phyloP scores from a whole-genome alignment of 1,140 invertebrate species.

The Lordiphosa collinella region DNA sequence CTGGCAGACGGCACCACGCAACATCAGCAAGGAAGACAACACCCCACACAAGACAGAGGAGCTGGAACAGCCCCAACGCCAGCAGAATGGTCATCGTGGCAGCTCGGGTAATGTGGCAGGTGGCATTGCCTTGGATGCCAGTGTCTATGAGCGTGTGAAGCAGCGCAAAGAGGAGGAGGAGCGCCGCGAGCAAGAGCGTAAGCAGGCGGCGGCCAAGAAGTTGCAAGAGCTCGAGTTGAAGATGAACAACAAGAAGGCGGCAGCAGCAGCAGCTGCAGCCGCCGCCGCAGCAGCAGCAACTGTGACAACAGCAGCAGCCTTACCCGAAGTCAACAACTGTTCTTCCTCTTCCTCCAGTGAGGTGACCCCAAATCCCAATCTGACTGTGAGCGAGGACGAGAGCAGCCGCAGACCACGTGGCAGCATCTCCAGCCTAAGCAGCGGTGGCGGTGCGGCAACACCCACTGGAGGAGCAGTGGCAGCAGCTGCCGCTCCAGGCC shows the following conservation, averaged over 20 bases:
- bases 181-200: conserved; percentile 84
- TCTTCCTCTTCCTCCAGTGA: conserved; percentile 9
- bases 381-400: conserved; percentile 47
- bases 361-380: conserved; percentile 3
- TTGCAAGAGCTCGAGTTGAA: conserved; percentile 84
- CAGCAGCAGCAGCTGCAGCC: conserved; percentile 42
- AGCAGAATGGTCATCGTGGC: conserved; percentile 75
- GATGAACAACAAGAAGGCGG: conserved; percentile 81
- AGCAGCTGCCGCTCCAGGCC: conserved; percentile 10
- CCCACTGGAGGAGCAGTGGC: conserved; percentile 13
- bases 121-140: conserved; percentile 68
- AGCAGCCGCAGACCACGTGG: conserved; percentile 32
- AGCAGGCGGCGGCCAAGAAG: conserved; percentile 84
- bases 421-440: conserved; percentile 52
- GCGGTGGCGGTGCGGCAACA: conserved; percentile 18
- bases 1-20: conserved; percentile 29
- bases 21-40: conserved; percentile 33
- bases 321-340: not conserved
- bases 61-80: conserved; percentile 61
- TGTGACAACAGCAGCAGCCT: conserved; percentile 1
- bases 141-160: conserved; percentile 83
- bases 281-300: not conserved
- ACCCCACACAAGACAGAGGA: conserved; percentile 24
- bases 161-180: conserved; percentile 87
- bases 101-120: conserved; percentile 57